phyloP scores from a whole-genome alignment of 2,113 vertebrate species.

The Ciconia boyciana region DNA sequence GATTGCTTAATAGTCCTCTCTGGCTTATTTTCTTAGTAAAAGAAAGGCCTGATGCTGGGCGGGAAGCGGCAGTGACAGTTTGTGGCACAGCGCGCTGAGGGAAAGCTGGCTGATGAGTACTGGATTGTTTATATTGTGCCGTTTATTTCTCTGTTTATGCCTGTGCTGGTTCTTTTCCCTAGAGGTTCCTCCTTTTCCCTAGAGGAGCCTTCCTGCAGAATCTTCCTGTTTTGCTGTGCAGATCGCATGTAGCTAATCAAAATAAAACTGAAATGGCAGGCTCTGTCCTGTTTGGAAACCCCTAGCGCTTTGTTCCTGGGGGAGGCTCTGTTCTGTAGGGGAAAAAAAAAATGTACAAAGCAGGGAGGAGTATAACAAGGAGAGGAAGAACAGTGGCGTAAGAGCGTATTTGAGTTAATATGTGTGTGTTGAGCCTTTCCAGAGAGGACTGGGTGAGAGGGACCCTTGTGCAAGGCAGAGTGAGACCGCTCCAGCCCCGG shows the following conservation, averaged over 20 bases:
- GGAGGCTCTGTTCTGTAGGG: neutral
- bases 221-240: neutral
- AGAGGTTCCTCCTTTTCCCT: neutral
- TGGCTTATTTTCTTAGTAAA: neutral
- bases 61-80: accelerated
- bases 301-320: neutral
- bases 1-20: neutral
- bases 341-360: neutral
- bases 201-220: neutral
- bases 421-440: neutral
- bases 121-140: neutral
- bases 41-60: neutral
- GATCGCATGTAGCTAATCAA: neutral
- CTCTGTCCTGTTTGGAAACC: neutral
- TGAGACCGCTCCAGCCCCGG: neutral
- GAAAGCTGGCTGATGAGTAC: neutral
- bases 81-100: accelerated
- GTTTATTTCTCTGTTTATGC: neutral
- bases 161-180: neutral
- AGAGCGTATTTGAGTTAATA: neutral
- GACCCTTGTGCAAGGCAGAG: neutral
- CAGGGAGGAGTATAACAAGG: neutral
- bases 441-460: neutral
- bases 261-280: neutral
- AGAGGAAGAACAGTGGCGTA: accelerated